Evolutionary conservation across 1,140 invertebrate genomes (phyloP).

Genomic region (Drosophila seguyi): DNA sequence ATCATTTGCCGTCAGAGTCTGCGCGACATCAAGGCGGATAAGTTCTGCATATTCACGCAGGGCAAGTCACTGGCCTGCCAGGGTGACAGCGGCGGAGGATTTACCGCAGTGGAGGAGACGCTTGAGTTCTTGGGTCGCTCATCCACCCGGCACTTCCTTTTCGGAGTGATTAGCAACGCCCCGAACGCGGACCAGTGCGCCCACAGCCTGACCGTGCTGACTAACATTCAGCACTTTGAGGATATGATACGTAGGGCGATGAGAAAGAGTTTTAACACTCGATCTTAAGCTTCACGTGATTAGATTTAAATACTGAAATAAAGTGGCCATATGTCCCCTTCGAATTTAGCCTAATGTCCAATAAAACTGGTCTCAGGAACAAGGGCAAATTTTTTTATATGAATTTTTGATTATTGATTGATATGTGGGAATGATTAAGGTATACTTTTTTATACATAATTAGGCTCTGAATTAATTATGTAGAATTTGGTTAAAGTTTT

Average conservation of each 20-base stretch:
- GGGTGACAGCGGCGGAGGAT: constrained; percentile 70
- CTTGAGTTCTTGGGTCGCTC: constrained; percentile 4
- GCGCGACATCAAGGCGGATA: constrained; percentile 56
- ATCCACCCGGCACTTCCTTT: constrained; percentile 37
- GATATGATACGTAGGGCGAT: constrained; percentile 45
- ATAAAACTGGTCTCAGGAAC: constrained; percentile 26
- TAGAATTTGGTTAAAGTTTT: too few species aligned
- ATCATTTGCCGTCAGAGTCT: constrained; percentile 25
- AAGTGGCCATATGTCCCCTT: constrained; percentile 6
- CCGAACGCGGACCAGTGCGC: constrained; percentile 70
- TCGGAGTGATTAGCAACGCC: constrained; percentile 70
- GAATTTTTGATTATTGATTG: neutral
- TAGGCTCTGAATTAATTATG: too few species aligned
- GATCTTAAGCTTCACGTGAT: constrained; percentile 25
- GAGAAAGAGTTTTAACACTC: constrained; percentile 16
- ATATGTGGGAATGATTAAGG: neutral
- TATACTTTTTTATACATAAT: too few species aligned
- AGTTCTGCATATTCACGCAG: constrained; percentile 69
- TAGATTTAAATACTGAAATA: neutral
- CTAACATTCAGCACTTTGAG: constrained; percentile 67
- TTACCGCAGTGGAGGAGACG: constrained; percentile 32
- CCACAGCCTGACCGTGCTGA: constrained; percentile 57
- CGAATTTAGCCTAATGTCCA: constrained; percentile 9
- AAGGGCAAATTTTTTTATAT: neutral
- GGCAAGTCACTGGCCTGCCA: constrained; percentile 64